These are phyloP conservation scores for Sebastes oblongus DNA, from an alignment of 2,797 vertebrate species.

Conservation along the genomic window DNA sequence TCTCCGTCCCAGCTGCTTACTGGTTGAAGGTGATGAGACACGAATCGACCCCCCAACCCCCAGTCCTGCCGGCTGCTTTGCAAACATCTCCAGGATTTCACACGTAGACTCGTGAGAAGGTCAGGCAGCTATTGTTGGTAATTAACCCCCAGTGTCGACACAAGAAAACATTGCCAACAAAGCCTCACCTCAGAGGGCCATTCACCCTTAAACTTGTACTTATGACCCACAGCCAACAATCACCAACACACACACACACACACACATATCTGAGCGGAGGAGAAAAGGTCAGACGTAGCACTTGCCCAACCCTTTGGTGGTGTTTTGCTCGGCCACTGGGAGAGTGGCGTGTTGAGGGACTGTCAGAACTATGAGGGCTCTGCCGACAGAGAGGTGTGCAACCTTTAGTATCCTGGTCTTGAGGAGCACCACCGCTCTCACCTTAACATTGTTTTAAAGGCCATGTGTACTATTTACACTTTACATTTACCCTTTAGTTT, in stretches of 20 bases:
- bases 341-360: constrained; percentile 69
- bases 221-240: constrained; percentile 43
- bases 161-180: constrained; percentile 48
- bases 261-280: constrained; percentile 26
- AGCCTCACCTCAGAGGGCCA: constrained; percentile 32
- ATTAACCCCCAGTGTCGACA: constrained; percentile 69
- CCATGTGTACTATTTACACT: constrained; percentile 76
- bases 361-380: constrained; percentile 75
- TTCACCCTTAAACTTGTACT: constrained; percentile 57
- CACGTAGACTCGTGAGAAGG: constrained; percentile 60
- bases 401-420: constrained; percentile 80
- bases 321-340: constrained; percentile 63
- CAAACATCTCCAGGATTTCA: constrained; percentile 22
- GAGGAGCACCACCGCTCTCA: constrained; percentile 62
- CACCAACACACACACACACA: constrained; percentile 2
- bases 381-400: constrained; percentile 71
- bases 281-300: constrained; percentile 80
- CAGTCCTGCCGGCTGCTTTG: not conserved
- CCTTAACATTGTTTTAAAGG: constrained; percentile 83
- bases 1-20: not conserved
- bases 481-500: constrained; percentile 80
- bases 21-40: not conserved
- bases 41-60: not conserved
- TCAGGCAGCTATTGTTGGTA: constrained; percentile 66
- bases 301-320: constrained; percentile 60